These are phyloP conservation scores for Lasioglossum villosulum DNA, from an alignment of 2,888 invertebrate genomes.

Conservation along the genomic window DNA sequence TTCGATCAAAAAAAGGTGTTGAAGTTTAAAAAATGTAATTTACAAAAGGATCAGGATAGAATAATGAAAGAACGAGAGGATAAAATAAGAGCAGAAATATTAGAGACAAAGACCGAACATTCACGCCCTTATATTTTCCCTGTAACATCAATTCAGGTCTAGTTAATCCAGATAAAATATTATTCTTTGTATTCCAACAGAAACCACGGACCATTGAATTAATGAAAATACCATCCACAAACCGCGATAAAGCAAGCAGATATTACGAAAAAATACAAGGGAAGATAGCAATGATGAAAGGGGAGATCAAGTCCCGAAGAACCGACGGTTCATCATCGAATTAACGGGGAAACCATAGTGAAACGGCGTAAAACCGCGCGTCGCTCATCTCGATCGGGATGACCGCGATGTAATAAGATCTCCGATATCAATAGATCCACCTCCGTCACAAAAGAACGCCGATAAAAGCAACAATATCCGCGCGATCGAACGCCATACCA, in stretches of 20 bases:
- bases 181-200: too few species aligned
- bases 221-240: neutral
- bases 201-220: neutral
- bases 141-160: too few species aligned
- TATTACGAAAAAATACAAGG: neutral
- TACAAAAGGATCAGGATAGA: too few species aligned
- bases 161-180: too few species aligned
- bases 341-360: neutral
- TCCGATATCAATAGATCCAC: neutral
- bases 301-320: neutral
- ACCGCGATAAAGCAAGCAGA: neutral
- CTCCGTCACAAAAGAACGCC: slow-evolving; percentile 6
- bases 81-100: too few species aligned
- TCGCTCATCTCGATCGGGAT: neutral
- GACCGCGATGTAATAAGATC: neutral
- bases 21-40: too few species aligned
- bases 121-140: too few species aligned
- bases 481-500: slow-evolving; percentile 12
- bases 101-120: too few species aligned
- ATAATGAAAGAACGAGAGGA: too few species aligned
- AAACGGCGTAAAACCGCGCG: neutral
- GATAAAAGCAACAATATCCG: slow-evolving; percentile 39
- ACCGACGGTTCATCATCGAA: neutral
- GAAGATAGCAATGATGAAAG: neutral
- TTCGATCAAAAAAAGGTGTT: too few species aligned